A percentile compares a stretch with the other conserved stretches of the same genome.
These are phyloP conservation scores for Stegana nigrithorax DNA, from an alignment of 2,888 invertebrate species.

Conservation along the genomic window DNA sequence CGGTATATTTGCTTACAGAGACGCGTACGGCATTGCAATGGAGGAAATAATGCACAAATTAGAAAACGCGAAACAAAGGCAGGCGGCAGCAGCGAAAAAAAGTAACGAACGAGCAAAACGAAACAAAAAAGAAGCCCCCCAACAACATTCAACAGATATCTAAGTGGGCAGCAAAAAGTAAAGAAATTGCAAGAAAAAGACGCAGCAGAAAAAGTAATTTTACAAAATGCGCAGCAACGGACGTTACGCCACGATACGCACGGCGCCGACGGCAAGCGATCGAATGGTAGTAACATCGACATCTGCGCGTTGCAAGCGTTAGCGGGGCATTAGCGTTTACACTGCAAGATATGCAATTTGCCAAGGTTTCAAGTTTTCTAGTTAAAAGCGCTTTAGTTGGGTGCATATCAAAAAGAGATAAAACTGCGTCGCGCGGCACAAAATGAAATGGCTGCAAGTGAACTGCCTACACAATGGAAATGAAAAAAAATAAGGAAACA, in stretches of 20 bases:
- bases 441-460: conserved; percentile 7
- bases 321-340: conserved; percentile 13
- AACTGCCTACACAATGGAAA: not conserved
- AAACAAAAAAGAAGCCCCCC: conserved; percentile 29
- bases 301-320: conserved; percentile 16
- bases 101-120: conserved; percentile 10
- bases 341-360: conserved; percentile 44
- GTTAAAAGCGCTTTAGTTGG: conserved; percentile 22
- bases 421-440: not conserved
- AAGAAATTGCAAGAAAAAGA: not conserved
- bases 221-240: conserved; percentile 38
- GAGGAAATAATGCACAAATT: conserved; percentile 47
- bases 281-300: too few species aligned
- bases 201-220: conserved; percentile 41
- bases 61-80: conserved; percentile 39
- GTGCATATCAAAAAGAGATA: conserved; percentile 16
- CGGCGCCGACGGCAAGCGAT: not conserved
- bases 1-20: too few species aligned
- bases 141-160: conserved; percentile 14
- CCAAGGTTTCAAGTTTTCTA: conserved; percentile 28
- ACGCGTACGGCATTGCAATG: conserved; percentile 18
- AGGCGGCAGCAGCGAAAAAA: conserved; percentile 21
- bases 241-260: not conserved
- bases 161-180: conserved; percentile 11
- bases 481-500: not conserved